These are phyloP conservation scores for Helostoma temminkii DNA, from an alignment of 2,797 vertebrate genomes.

Conservation along the genomic window DNA sequence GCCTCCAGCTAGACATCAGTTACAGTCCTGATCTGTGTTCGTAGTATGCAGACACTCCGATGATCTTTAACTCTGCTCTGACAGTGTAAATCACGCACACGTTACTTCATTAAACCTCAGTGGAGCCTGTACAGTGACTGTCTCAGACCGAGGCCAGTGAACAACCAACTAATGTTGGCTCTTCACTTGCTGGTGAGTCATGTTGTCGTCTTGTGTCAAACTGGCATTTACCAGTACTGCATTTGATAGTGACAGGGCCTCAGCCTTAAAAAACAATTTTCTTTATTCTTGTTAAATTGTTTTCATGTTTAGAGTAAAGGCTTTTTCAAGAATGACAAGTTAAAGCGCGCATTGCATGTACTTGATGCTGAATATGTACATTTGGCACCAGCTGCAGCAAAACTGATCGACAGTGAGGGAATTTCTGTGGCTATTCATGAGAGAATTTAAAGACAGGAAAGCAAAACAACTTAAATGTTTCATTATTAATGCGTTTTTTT, in stretches of 20 bases:
- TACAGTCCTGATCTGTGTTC: slow-evolving; percentile 51
- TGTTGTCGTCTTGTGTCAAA: slow-evolving; percentile 52
- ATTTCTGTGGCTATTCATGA: slow-evolving; percentile 23
- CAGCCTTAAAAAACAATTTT: slow-evolving; percentile 41
- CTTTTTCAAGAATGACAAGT: slow-evolving; percentile 74
- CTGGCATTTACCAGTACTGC: slow-evolving; percentile 33
- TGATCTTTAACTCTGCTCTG: slow-evolving; percentile 36
- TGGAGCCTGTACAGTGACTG: slow-evolving; percentile 66
- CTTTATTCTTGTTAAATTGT: slow-evolving; percentile 60
- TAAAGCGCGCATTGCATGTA: slow-evolving; percentile 80
- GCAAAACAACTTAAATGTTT: neutral
- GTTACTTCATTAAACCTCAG: slow-evolving; percentile 40
- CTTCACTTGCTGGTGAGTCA: slow-evolving; percentile 66
- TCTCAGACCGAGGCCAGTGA: slow-evolving; percentile 59
- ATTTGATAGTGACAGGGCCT: slow-evolving; percentile 57
- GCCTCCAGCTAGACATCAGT: slow-evolving; percentile 25
- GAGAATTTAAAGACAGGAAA: slow-evolving; percentile 25
- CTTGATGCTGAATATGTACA: slow-evolving; percentile 77
- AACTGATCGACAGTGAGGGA: slow-evolving; percentile 73
- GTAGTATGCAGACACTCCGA: slow-evolving; percentile 52
- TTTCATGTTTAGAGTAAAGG: slow-evolving; percentile 70
- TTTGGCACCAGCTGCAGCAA: slow-evolving; percentile 90
- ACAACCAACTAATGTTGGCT: slow-evolving; percentile 64
- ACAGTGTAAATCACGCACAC: slow-evolving; percentile 5
- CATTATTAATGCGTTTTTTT: neutral